Conservation (phyloP, 2,888 invertebrate species). For the Dendrolimus houi region DNA sequence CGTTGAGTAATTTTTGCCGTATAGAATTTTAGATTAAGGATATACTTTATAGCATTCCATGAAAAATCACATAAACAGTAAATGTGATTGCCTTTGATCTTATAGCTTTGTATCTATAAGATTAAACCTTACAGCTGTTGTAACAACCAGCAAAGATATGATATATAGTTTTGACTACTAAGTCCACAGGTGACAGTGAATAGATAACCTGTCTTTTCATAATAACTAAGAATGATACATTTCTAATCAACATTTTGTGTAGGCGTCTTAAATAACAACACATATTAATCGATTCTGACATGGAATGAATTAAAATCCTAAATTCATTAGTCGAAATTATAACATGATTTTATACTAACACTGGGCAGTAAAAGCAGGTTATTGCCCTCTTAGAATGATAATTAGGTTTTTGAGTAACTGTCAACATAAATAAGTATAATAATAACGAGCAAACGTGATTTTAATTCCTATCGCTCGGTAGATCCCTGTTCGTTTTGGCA, state of each 20-base stretch:
- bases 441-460: constrained; percentile 28
- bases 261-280: neutral
- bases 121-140: too few relatives aligned
- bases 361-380: constrained; percentile 19
- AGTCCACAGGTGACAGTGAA: too few relatives aligned
- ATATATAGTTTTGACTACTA: too few relatives aligned
- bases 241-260: neutral
- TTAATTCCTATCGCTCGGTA: constrained; percentile 26
- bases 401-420: constrained; percentile 31
- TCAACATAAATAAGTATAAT: constrained; percentile 31
- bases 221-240: constrained; percentile 2
- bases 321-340: constrained; percentile 3
- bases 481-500: constrained; percentile 24
- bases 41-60: too few relatives aligned
- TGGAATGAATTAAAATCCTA: constrained; percentile 2
- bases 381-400: constrained; percentile 31
- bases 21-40: too few relatives aligned
- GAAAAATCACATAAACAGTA: too few relatives aligned
- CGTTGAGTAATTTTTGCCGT: too few relatives aligned
- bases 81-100: too few relatives aligned
- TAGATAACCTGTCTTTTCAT: neutral
- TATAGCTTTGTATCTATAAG: too few relatives aligned
- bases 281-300: neutral
- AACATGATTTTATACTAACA: constrained; percentile 4
- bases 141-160: too few relatives aligned